Evolutionary conservation across 2,888 invertebrate species (phyloP), one percentile per base, ranked within the genome.

Genomic region (Ischnura elegans): DNA sequence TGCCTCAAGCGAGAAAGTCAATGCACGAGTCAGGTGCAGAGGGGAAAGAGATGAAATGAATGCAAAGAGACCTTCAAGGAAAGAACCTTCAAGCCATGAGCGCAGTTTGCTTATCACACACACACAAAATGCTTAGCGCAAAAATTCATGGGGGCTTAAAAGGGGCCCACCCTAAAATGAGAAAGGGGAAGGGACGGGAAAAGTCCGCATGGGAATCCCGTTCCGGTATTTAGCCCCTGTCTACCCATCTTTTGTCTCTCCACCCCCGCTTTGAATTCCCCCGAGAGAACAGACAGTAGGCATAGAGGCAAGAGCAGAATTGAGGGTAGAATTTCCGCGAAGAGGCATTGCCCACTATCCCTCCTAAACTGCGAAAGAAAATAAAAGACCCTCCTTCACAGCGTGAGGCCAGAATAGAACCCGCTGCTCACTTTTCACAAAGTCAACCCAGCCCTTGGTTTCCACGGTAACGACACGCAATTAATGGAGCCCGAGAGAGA

Each of bases 391-490:
- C 66, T 25, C 36, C n/a, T 13, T n/a, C 76, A 36, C 76, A 76
- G 76, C 76, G 36, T 29, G 76, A 76, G 29, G 76, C 36, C 10
- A 29, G 36, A 25, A 13, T n/a, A n/a, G n/a, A n/a, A 61, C 61
- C 61, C 61, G 25, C 19, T 25, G 47, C 47, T 47, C 47, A 47
- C 25, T 25, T 61, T 25, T 61, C 61, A 25, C n/a, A n/a, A n/a
- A n/a, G 61, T 3, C n/a, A 36, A 36, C 76, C 76, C 76, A 10
- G 36, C 36, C 36, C 16, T 76, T 76, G 76, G 76, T 76, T 76
- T 76, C 76, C 16, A 76, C 16, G 76, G 76, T 36, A 76, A 76
- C 76, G 76, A 76, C 76, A 36, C 76, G 76, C 76, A 76, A 76
- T 76, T 76, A 76, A 76, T 76, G 76, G 76, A 76, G 16, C 21